Evolutionary conservation across 2,113 vertebrate genomes (phyloP).

Genomic region (Plestiodon gilberti): DNA sequence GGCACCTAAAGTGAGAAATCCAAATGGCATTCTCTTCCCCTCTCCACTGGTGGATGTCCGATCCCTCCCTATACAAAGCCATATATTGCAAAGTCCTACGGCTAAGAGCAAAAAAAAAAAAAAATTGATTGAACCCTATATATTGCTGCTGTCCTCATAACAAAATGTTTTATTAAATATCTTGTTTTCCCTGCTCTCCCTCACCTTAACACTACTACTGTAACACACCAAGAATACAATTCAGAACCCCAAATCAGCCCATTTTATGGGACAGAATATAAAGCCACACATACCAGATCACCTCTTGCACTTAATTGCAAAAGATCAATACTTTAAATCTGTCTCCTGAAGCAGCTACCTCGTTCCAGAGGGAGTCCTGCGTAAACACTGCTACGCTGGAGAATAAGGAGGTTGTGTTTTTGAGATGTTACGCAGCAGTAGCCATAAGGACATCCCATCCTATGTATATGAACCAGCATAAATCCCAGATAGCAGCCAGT

Average conservation of each 20-base stretch:
- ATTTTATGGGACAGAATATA: not conserved
- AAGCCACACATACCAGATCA: not conserved
- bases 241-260: not conserved
- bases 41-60: not conserved
- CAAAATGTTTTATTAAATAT: not conserved
- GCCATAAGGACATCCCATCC: not conserved
- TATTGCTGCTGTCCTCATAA: not conserved
- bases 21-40: not conserved
- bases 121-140: no score
- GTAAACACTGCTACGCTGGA: not conserved
- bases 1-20: not conserved
- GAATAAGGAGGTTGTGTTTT: not conserved
- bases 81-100: no score
- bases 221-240: not conserved
- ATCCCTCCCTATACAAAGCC: not conserved
- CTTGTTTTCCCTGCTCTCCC: not conserved
- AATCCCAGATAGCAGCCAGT: not conserved
- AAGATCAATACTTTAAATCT: not conserved
- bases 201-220: not conserved
- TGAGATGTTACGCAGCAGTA: not conserved
- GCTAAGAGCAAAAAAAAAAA: no score
- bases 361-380: not conserved
- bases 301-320: not conserved
- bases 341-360: not conserved
- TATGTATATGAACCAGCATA: not conserved